These are phyloP conservation scores for Andrena bicolor DNA, from an alignment of 2,888 invertebrate genomes.

Conservation along the genomic window DNA sequence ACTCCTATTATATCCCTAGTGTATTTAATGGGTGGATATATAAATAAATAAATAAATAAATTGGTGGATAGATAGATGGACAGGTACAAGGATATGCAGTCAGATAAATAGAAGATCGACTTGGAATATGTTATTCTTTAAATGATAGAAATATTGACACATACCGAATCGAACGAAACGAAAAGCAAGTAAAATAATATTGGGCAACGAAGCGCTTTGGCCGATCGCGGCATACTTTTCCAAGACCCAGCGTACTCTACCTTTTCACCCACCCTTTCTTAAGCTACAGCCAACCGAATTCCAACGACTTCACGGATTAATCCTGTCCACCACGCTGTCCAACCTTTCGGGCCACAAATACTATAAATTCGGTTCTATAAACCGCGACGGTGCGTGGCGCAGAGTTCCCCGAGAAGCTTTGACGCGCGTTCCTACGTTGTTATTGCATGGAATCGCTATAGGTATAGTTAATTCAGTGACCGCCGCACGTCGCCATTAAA, in stretches of 20 bases:
- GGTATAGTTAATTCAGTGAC: constrained; percentile 42
- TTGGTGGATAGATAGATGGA: background rate
- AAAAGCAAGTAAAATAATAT: background rate
- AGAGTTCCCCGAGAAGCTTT: constrained; percentile 5
- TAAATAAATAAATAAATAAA: background rate
- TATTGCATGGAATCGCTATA: constrained; percentile 41
- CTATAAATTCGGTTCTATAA: constrained; percentile 17
- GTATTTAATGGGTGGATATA: background rate
- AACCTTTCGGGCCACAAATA: background rate
- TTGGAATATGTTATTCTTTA: background rate
- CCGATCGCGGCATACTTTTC: too few species aligned
- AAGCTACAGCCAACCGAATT: too few species aligned
- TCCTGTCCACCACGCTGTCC: background rate
- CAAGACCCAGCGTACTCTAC: too few species aligned
- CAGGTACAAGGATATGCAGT: background rate
- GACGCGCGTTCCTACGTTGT: constrained; percentile 23
- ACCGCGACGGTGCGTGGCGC: background rate
- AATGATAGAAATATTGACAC: background rate
- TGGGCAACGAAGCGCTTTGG: too few species aligned
- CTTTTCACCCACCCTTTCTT: too few species aligned
- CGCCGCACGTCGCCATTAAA: constrained; percentile 54
- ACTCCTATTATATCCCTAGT: background rate
- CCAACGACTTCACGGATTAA: background rate
- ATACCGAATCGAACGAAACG: background rate
- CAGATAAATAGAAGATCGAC: too few species aligned